These are phyloP conservation scores for Meandrina meandrites DNA, from an alignment of 92 coral and sea anemone species.

Conservation along the genomic window DNA sequence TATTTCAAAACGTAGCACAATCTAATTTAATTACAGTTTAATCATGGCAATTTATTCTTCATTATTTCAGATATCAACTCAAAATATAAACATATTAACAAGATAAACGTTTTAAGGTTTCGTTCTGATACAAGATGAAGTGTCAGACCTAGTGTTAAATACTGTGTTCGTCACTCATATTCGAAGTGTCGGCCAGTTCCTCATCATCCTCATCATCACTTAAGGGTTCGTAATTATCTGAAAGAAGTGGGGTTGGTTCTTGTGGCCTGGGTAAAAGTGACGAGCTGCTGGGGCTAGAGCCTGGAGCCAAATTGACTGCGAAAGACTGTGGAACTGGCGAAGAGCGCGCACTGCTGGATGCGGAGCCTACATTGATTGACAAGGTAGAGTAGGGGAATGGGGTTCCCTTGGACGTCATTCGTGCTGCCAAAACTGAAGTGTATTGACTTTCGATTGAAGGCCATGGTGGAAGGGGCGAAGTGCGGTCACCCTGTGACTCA, in stretches of 20 bases:
- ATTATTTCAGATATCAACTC: background rate
- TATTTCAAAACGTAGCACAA: background rate
- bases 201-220: conserved; percentile 85
- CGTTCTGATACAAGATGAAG: background rate
- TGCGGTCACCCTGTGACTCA: conserved; percentile 67
- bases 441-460: conserved; percentile 31
- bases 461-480: conserved; percentile 82
- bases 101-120: background rate
- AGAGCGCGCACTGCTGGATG: conserved; percentile 92
- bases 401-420: conserved; percentile 29
- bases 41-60: background rate
- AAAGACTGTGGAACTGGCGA: conserved; percentile 85
- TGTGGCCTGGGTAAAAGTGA: conserved; percentile 77
- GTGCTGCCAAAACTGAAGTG: conserved; percentile 39
- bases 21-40: conserved; percentile 2
- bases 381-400: conserved; percentile 90
- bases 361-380: conserved; percentile 84
- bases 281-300: conserved; percentile 73
- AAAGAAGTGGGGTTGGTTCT: conserved; percentile 81
- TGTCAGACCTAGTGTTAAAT: background rate
- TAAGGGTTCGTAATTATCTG: conserved; percentile 95
- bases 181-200: conserved; percentile 14
- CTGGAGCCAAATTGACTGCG: conserved; percentile 35
- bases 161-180: background rate
- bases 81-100: conserved; percentile 28